phyloP scores from a whole-genome alignment of 2,888 invertebrate species.

The Patella depressa region DNA sequence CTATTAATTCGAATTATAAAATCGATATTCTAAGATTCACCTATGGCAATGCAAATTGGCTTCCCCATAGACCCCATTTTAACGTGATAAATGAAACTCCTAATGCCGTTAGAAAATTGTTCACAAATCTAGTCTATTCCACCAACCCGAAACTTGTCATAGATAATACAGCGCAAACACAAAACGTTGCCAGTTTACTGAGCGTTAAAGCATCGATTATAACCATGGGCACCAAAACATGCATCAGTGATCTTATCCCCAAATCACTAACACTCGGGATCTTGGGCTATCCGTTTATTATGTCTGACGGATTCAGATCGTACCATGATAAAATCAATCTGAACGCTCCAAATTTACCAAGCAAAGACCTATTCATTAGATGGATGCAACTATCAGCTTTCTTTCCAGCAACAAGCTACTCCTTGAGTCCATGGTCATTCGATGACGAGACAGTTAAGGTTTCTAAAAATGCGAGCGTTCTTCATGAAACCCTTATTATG shows the following conservation, averaged over 20 bases:
- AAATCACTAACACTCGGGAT: conserved; percentile 78
- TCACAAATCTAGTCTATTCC: conserved; percentile 44
- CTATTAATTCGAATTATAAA: conserved; percentile 77
- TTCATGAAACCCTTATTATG: conserved; percentile 23
- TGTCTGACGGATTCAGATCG: conserved; percentile 89
- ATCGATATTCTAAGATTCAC: conserved; percentile 91
- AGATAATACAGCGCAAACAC: conserved; percentile 74
- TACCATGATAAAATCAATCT: conserved; percentile 17
- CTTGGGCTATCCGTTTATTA: conserved; percentile 89
- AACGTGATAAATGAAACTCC: conserved; percentile 27
- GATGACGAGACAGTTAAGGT: conserved; percentile 75
- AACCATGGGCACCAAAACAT: conserved; percentile 83
- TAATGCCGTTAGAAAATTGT: conserved; percentile 40
- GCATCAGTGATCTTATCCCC: conserved; percentile 83
- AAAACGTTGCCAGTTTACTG: conserved; percentile 83
- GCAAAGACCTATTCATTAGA: conserved; percentile 76
- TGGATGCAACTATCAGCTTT: conserved; percentile 91
- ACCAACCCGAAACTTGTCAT: conserved; percentile 40
- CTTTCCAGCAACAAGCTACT: conserved; percentile 90
- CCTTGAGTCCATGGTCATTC: conserved; percentile 88
- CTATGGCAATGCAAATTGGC: conserved; percentile 74
- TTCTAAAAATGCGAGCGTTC: conserved; percentile 30
- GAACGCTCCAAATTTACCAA: background rate
- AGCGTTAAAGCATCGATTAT: conserved; percentile 87
- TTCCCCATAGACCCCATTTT: conserved; percentile 59